Evolutionary conservation across 2,113 vertebrate genomes (phyloP).

Genomic region (Brachyhypopomus gauderio): DNA sequence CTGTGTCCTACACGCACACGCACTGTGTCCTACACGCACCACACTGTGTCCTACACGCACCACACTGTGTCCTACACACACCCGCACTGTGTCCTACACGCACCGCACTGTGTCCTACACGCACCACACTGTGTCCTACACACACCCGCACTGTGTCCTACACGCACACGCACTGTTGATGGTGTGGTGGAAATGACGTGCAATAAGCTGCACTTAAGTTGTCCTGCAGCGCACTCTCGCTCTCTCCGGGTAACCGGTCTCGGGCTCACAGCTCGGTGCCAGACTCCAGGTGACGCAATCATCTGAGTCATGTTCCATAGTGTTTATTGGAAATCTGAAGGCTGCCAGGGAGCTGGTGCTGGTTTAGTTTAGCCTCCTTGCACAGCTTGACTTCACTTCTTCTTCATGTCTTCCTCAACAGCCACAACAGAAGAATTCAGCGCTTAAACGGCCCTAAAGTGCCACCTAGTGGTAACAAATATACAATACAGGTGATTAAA

Average conservation of each 20-base stretch:
- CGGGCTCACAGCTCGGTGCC: not conserved
- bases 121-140: too few species aligned
- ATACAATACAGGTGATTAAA: not conserved
- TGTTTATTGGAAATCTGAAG: not conserved
- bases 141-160: too few species aligned
- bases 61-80: too few species aligned
- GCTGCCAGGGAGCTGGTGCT: not conserved
- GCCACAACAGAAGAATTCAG: not conserved
- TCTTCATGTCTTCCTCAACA: conserved; percentile 15
- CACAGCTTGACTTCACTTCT: conserved; percentile 12
- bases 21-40: too few species aligned
- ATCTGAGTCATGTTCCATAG: not conserved
- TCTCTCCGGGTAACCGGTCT: not conserved
- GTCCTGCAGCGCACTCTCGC: not conserved
- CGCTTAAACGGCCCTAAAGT: conserved; percentile 4
- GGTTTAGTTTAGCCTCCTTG: conserved; percentile 12
- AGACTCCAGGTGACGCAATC: not conserved
- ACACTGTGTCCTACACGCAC: too few species aligned
- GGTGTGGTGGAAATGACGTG: not conserved
- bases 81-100: too few species aligned
- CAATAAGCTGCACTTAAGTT: not conserved
- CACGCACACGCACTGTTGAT: not conserved
- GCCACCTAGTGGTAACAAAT: conserved; percentile 33
- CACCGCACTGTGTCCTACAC: too few species aligned
- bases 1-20: too few species aligned